These are phyloP conservation scores for Scarus forsteni DNA, from an alignment of 2,797 vertebrate species.

Conservation along the genomic window DNA sequence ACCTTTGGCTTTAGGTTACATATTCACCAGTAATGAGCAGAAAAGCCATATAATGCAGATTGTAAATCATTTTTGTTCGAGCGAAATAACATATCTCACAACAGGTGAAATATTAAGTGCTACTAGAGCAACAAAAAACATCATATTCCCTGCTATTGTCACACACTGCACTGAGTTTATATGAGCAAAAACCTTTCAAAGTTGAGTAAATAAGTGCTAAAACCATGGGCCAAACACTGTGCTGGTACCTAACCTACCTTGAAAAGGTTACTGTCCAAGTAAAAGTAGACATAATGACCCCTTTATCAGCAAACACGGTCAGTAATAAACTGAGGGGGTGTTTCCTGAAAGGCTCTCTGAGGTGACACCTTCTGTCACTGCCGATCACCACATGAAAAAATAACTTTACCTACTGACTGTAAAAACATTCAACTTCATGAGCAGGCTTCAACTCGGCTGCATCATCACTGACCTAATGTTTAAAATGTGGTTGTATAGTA, in stretches of 20 bases:
- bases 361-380: constrained; percentile 2
- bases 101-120: background rate
- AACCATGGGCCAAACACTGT: background rate
- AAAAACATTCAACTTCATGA: background rate
- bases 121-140: background rate
- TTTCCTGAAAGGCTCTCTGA: constrained; percentile 15
- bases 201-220: background rate
- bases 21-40: constrained; percentile 28
- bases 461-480: background rate
- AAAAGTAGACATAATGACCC: constrained; percentile 16
- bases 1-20: constrained; percentile 37
- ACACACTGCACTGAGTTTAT: background rate
- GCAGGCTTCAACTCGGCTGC: background rate
- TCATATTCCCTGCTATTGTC: background rate
- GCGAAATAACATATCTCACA: constrained; percentile 17
- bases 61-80: background rate
- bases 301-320: constrained; percentile 2
- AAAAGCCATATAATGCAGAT: constrained; percentile 9
- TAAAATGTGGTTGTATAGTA: constrained; percentile 5
- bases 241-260: background rate
- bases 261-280: background rate
- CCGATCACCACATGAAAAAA: constrained; percentile 1
- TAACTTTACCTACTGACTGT: constrained; percentile 3
- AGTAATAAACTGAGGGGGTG: background rate
- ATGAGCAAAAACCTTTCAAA: background rate